Evolutionary conservation across 1,140 invertebrate species (phyloP), one percentile per base, ranked within the genome.

Genomic region (Dryas iulia): DNA sequence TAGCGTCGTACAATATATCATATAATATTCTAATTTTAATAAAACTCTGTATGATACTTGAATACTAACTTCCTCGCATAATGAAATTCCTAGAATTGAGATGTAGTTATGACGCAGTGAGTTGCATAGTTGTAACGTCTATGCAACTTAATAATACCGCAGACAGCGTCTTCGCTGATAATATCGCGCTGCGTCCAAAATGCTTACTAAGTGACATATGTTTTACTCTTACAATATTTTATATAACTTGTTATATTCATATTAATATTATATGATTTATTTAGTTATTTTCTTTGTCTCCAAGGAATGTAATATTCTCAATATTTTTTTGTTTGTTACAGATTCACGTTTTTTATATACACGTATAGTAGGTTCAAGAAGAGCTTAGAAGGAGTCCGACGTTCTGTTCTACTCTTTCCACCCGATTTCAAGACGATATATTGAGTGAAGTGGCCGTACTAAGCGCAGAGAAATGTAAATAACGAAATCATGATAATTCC

Each of bases 91-190:
- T 21, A 3, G 39, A 47, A 47, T 47, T 47, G 18, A 21, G 39
- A 47, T 39, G 21, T 30, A 65, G 31, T 25, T 30, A 65, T 65
- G 35, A 57, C 62, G 53, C 33, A 78, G 66, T 76, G 60, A 77
- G 75, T 72, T 78, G 74, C 76, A 82, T 74, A 75, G 70, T 56
- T 71, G 71, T 81, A 78, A 79, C 72, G 73, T 57, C 71, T 72
- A 73, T 81, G 82, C 70, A 69, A 81, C 69, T 81, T 86, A 78
- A 86, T 83, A 82, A 79, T 77, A 73, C 63, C 75, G 74, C 59
- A 66, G 76, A 71, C 69, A 72, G 35, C 23, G 73, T 74, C 76
- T 78, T 80, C 72, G 58, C 75, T 82, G 76, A 80, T 79, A 83
- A 82, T 82, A 83, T 82, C 79, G 39, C 7, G 71, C 78, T 71